phyloP scores from a whole-genome alignment of 2,113 vertebrate species.

The Syrrhaptes paradoxus region DNA sequence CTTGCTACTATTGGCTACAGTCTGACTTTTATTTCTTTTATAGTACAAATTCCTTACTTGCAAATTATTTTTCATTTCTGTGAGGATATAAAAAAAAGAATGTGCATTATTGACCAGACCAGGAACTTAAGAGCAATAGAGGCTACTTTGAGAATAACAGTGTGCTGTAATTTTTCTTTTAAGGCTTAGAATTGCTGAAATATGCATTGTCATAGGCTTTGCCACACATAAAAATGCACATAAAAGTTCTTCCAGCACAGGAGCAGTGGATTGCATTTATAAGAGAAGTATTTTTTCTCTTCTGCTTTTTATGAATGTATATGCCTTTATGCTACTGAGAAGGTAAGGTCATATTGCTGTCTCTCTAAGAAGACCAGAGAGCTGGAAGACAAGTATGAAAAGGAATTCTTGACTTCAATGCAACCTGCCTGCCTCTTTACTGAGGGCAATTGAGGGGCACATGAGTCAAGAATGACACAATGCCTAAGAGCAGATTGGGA shows the following conservation, averaged over 20 bases:
- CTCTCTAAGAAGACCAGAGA: not conserved
- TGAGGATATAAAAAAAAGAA: conserved; percentile 54
- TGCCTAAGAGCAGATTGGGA: not conserved
- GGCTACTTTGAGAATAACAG: conserved; percentile 39
- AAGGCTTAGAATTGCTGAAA: conserved; percentile 35
- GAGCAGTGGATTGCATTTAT: not conserved
- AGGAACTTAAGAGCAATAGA: conserved; percentile 45
- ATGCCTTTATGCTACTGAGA: not conserved
- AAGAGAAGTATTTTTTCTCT: not conserved
- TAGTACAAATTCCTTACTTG: conserved; percentile 42
- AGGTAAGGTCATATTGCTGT: not conserved
- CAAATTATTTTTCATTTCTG: conserved; percentile 71
- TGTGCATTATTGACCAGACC: conserved; percentile 62
- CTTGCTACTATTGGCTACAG: not conserved
- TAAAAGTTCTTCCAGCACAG: not conserved
- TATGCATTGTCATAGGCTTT: not conserved
- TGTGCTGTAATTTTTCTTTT: conserved; percentile 32
- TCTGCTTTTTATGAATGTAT: not conserved
- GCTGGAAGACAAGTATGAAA: not conserved
- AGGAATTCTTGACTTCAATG: not conserved
- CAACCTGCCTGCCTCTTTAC: not conserved
- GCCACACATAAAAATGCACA: not conserved
- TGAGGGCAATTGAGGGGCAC: not conserved
- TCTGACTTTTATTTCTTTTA: conserved; percentile 58
- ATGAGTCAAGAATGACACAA: not conserved